Evolutionary conservation across 2,888 invertebrate genomes (phyloP), one percentile per base, ranked within the genome.

Genomic region (Dicyrtomina minuta): DNA sequence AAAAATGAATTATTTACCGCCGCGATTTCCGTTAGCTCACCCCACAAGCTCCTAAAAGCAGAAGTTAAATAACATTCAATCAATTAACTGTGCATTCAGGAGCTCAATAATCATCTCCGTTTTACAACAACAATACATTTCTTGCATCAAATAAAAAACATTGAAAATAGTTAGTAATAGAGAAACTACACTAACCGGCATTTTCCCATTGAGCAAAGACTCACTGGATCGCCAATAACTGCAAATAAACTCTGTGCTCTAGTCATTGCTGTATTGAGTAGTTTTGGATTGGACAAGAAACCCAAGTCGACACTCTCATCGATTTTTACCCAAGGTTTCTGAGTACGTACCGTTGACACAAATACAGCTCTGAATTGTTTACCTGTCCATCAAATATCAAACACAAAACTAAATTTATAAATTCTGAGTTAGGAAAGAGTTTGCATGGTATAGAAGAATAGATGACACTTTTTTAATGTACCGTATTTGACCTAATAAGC

Each of bases 351-450:
- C 0, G 91, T 91, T 44, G 91, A 91, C 70, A 93, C 83, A 79
- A 93, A 88, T 49, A 93, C 88, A 0, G 89, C 91, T 6, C 91
- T 85, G 80, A 91, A 93, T 82, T 92, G 91, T 80, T 92, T 92
- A 15, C 85, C 86, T 86, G 53, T 26, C n/a, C 6, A 44, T 24
- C 12, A 26, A 61, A 61, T 44, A 41, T 2, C 79, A 2, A 79
- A 77, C 8, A 5, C 3, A 33, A 33, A 79, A 77, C 8, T 33
- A 33, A 33, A 33, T 33, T n/a, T n/a, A 33, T 33, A 8, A 33
- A 33, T 33, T 33, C 3, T 33, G 27, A 59, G 27, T 41, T n/a
- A 59, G n/a, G 5, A 33, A 33, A 33, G 33, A 33, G 33, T 33
- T 33, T 33, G 33, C 8, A 33, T 8, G 8, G 33, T 33, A 8